These are phyloP conservation scores for Pedetes capensis DNA, from an alignment of 2,113 vertebrate genomes.

Conservation along the genomic window DNA sequence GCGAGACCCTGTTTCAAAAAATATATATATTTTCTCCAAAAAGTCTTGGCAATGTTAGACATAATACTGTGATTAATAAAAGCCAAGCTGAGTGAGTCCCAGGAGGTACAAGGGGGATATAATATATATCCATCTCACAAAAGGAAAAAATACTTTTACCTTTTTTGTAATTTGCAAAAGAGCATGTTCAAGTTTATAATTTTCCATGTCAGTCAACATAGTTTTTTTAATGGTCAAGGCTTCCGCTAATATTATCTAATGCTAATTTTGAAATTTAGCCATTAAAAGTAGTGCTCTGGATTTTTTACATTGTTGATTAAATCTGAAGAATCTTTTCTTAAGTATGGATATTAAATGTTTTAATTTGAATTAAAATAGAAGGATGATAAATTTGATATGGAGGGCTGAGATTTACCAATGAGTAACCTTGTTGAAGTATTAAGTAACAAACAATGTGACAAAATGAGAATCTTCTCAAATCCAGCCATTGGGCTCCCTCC, in stretches of 20 bases:
- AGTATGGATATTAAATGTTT: slow-evolving; percentile 58
- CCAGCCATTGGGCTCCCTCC: not conserved
- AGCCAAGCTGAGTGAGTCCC: slow-evolving; percentile 18
- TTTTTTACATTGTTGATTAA: slow-evolving; percentile 51
- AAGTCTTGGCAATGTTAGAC: slow-evolving; percentile 35
- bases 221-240: slow-evolving; percentile 54
- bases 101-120: not conserved
- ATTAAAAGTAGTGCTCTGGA: slow-evolving; percentile 43
- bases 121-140: not conserved
- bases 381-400: not conserved
- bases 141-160: slow-evolving; percentile 30
- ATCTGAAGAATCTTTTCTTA: slow-evolving; percentile 54
- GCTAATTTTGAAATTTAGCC: slow-evolving; percentile 63
- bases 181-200: slow-evolving; percentile 63
- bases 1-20: not conserved
- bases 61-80: slow-evolving; percentile 57
- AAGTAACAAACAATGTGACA: not conserved
- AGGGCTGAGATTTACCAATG: not conserved
- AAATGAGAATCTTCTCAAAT: slow-evolving; percentile 9
- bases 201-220: not conserved
- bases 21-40: slow-evolving; percentile 56
- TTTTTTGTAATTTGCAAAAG: slow-evolving; percentile 67
- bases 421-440: slow-evolving; percentile 15
- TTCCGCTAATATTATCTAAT: slow-evolving; percentile 49
- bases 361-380: slow-evolving; percentile 60